A percentile compares a stretch with the other conserved stretches of the same genome.
Conservation (phyloP, 2,888 invertebrate species). For the Limnephilus rhombicus region DNA sequence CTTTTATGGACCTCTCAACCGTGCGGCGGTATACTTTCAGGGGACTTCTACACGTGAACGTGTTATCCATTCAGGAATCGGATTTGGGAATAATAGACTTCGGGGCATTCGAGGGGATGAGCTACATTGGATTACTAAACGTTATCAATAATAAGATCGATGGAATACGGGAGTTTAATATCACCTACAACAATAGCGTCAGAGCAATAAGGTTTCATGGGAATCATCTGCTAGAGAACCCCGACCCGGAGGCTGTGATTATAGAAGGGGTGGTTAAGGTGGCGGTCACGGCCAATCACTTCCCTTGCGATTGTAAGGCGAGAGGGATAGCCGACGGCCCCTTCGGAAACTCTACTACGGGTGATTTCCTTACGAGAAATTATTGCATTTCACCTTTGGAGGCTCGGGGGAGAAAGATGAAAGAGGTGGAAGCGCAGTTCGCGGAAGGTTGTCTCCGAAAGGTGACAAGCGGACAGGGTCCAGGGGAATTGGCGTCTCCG, state of each 20-base stretch:
- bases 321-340: constrained; percentile 87
- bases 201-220: constrained; percentile 86
- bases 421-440: constrained; percentile 75
- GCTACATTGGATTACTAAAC: constrained; percentile 84
- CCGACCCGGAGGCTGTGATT: constrained; percentile 81
- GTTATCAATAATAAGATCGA: constrained; percentile 92
- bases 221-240: constrained; percentile 88
- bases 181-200: constrained; percentile 84
- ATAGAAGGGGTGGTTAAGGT: constrained; percentile 85
- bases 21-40: constrained; percentile 86
- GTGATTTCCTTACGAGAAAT: constrained; percentile 85
- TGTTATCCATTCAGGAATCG: constrained; percentile 88
- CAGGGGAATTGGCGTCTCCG: constrained; percentile 57
- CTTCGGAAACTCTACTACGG: constrained; percentile 82
- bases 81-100: constrained; percentile 86
- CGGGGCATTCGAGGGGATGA: constrained; percentile 87
- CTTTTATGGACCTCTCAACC: constrained; percentile 89
- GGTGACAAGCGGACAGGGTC: constrained; percentile 57
- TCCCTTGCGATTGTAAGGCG: constrained; percentile 92
- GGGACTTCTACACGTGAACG: constrained; percentile 86
- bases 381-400: constrained; percentile 92
- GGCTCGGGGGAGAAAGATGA: constrained; percentile 86
- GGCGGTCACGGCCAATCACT: constrained; percentile 87
- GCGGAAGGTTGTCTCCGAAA: constrained; percentile 49
- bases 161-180: constrained; percentile 85